Percentiles rank a stretch among this genome's conserved stretches.
Conservation (phyloP, 2,797 vertebrate species). For the Hypotaenidia okinawae region DNA sequence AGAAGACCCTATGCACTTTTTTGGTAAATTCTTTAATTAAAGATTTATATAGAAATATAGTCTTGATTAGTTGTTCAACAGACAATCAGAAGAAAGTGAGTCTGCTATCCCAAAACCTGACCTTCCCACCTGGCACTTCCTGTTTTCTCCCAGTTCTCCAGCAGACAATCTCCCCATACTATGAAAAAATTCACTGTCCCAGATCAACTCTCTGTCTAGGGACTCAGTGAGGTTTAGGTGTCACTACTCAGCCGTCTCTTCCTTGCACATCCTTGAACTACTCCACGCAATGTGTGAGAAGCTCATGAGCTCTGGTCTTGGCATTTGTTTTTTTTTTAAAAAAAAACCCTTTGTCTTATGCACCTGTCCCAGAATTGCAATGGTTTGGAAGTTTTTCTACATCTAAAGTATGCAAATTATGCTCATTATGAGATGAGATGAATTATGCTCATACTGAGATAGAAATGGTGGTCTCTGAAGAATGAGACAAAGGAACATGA, state of each 20-base stretch:
- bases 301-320: rapidly evolving
- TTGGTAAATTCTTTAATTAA: not conserved
- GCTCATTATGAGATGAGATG: too few relatives aligned
- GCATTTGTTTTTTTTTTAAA: too few relatives aligned
- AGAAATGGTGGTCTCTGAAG: not conserved
- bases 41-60: not conserved
- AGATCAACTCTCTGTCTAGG: not conserved
- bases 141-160: not conserved
- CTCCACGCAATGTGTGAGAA: not conserved
- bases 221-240: not conserved
- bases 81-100: not conserved
- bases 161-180: not conserved
- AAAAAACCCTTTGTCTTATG: not conserved
- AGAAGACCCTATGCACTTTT: not conserved
- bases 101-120: not conserved
- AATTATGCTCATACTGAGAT: not conserved
- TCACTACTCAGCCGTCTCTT: not conserved
- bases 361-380: not conserved
- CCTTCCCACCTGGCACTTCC: not conserved
- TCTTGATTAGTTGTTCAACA: not conserved
- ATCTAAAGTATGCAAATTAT: not conserved
- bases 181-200: not conserved
- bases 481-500: not conserved
- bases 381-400: not conserved
- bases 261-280: not conserved